Base-by-base conservation (phyloP, 2,888 invertebrate species). In the Phanerotoma sp. region DNA sequence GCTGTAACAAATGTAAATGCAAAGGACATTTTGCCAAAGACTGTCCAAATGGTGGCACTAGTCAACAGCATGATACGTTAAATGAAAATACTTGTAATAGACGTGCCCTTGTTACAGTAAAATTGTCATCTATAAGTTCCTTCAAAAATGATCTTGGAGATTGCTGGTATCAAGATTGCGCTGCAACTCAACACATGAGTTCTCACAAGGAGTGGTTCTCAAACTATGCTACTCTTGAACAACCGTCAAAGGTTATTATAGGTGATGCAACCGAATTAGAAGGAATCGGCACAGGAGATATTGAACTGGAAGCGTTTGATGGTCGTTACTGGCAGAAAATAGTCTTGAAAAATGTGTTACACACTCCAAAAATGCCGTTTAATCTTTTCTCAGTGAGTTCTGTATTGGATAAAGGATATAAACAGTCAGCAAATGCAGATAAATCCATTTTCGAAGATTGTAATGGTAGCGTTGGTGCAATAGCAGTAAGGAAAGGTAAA, bases 1-100 rank as follows among this genome's bases (percentile, higher is more conserved):
- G 49, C 16, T 62, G 61, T 49, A 59, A 62, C 48, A 56, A 18
- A 9, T 64, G 64, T 56, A 32, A 58, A 5, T 11, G 48, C 22
- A 61, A 61, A 18, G 58, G 62, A 18, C 62, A 61, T 45, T 62
- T 59, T 56, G 51, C 59, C 4, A 61, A 61, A 48, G 57, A 63
- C 3, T 62, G 62, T 54, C 42, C 57, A 15, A 51, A 53, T 49
- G 42, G 5, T 6, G 25, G 7, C 7, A 7, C 25, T 25, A 25
- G 25, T 25, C 25, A 25, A 25, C 25, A 25, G 25, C 5, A 25
- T 6, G 7, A 25, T 25, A 25, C 5, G 25, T 25, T 7, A 25
- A 25, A 6, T 7, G 7, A 25, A 25, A 25, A 25, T 25, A 25
- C 5, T 7, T 6, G 7, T 25, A 25, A 25, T 7, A 25, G 25